Conservation (phyloP, 2,113 vertebrate species). For the Xiphophorus hellerii region DNA sequence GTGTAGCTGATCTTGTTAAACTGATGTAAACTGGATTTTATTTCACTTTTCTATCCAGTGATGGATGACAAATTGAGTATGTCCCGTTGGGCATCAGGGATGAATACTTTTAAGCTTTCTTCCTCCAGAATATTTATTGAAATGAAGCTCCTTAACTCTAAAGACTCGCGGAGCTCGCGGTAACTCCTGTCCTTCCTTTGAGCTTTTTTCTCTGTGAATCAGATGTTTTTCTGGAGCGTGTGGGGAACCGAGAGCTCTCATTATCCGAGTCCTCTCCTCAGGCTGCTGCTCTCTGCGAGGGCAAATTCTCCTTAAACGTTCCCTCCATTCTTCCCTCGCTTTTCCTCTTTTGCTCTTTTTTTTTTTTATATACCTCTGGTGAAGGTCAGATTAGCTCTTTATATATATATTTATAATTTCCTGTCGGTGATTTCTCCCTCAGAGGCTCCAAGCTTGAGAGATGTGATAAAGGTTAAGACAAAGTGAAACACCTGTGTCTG, state of each 20-base stretch:
- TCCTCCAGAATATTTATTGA: slow-evolving; percentile 41
- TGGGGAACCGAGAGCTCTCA: slow-evolving; percentile 58
- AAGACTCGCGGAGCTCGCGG: slow-evolving; percentile 30
- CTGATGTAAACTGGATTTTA: background rate
- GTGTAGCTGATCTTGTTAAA: background rate
- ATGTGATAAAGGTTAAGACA: slow-evolving; percentile 71
- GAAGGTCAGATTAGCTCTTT: slow-evolving; percentile 77
- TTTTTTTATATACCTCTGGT: slow-evolving; percentile 42
- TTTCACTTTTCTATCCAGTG: background rate
- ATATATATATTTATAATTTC: slow-evolving; percentile 66
- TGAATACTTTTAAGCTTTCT: slow-evolving; percentile 15
- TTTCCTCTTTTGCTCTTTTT: slow-evolving; percentile 21
- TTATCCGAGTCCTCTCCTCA: slow-evolving; percentile 63
- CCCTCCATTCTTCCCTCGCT: slow-evolving; percentile 28
- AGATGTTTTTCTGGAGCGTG: slow-evolving; percentile 47
- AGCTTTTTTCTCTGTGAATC: slow-evolving; percentile 46
- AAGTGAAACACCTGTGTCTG: slow-evolving; percentile 56
- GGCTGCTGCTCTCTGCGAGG: slow-evolving; percentile 57
- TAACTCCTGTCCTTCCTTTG: slow-evolving; percentile 54
- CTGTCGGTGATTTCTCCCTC: slow-evolving; percentile 63
- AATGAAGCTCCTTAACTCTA: slow-evolving; percentile 29
- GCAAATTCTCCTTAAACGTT: slow-evolving; percentile 52
- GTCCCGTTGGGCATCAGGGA: slow-evolving; percentile 1
- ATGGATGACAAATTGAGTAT: background rate
- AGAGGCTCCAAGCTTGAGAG: slow-evolving; percentile 57